Evolutionary conservation across 2,113 vertebrate species (phyloP), one percentile per base, ranked within the genome.

Genomic region (Perccottus glenii): DNA sequence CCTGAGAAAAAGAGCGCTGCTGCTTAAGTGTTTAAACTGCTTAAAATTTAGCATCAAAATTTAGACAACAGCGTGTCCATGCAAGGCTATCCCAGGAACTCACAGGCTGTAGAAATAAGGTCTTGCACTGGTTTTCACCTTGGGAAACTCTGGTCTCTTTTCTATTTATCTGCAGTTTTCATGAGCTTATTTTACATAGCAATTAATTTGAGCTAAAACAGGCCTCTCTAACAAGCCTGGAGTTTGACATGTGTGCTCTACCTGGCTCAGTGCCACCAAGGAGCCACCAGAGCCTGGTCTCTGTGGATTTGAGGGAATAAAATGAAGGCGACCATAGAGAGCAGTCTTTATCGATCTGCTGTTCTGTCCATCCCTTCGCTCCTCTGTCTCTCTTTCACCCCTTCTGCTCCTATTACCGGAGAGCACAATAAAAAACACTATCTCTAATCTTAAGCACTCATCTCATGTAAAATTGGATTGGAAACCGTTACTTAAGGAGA

Each of bases 381-480:
- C 11, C 27, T 52, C 32, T 27, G 9, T 35, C 11, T 36, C 51
- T 36, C 32, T 36, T 7, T 36, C 51, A 36, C 51, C 33, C 36
- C 33, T 55, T 12, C 51, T n/a, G 51, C 51, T 55, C 51, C 33
- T 55, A 55, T 55, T 55, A 55, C 51, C 32, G 51, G 32, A 6
- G 51, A 36, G 51, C 51, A 36, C 51, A 8, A 35, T 35, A 51
- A 51, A 55, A 55, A 55, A 35, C 51, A 35, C 51, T 40, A 55
- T 55, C 32, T n/a, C 51, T 11, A 9, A 55, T 55, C 51, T 55
- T 55, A 55, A 55, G 51, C 33, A 36, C 12, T 46, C 12, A 33
- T 33, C 51, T 4, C 6, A 11, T 35, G 51, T 55, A 32, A 55
- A 55, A 55, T 55, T 55, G 51, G 51, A 55, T 55, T 55, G 27